Base-by-base conservation (phyloP, 2,797 vertebrate species). In the Intellagama lesueurii region DNA sequence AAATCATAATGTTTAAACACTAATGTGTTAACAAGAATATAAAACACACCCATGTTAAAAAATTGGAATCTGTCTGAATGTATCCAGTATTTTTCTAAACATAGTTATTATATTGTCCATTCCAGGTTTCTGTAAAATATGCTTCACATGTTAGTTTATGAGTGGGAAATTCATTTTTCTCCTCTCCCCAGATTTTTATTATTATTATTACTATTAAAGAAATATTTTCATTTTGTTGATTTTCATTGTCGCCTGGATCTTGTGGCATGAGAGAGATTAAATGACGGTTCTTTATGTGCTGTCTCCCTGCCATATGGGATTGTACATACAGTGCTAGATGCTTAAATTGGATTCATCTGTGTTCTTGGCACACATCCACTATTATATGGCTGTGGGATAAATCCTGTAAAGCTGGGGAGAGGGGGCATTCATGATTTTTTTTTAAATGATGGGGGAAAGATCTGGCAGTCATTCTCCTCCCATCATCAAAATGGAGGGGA, bases 301-400 rank as follows among this genome's bases (percentile, higher is more conserved):
- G 28, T 70, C 79, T 90, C 80, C 47, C 11, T 49, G 60, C 84
- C 89, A 82, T 90, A 86, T 82, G 84, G 84, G 47, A 86, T 76
- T 69, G 79, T 76, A 32, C 64, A 52, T 82, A 82, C 26, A 68
- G 11, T 56, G 72, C 32, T 77, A 44, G 84, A 86, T 82, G 84
- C 70, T 76, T 82, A 86, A 90, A 90, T 82, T 86, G 89, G 85
- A 86, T 86, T 90, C 79, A 86, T 90, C 89, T 82, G 89, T 76
- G 72, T 86, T 32, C 47, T 90, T 90, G 89, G 89, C 89, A 77
- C n/a, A n/a, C 28, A 77, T 70, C 89, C 84, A 86, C 32, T 52
- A 19, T 77, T 86, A 86, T 90, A 81, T 40, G 84, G 72, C 79
- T 5, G 47, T 77, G 79, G 73, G 72, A 76, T 69, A 86, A 90